Evolutionary conservation across 1,140 invertebrate species (phyloP).

Genomic region (Metaphire vulgaris): DNA sequence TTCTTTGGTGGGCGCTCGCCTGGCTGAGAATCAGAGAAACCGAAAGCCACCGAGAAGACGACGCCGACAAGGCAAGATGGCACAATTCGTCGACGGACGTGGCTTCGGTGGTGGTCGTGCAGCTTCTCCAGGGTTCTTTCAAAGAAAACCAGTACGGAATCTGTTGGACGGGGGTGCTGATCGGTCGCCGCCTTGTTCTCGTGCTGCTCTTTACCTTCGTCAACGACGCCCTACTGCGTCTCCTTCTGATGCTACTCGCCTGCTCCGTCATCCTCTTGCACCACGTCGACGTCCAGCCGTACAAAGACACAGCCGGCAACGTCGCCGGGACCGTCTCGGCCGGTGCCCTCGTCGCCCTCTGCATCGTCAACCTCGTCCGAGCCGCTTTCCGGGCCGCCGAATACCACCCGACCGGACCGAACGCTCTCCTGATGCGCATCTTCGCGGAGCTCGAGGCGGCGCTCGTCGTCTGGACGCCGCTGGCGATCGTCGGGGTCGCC

Average conservation of each 20-base stretch:
- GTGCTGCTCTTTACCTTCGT: slow-evolving; percentile 26
- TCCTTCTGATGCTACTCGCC: slow-evolving; percentile 22
- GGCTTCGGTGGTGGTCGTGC: slow-evolving; percentile 4
- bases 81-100: slow-evolving; percentile 5
- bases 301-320: slow-evolving; percentile 9
- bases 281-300: too few relatives aligned
- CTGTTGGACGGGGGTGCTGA: slow-evolving; percentile 25
- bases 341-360: slow-evolving; percentile 16
- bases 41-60: too few relatives aligned
- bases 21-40: too few relatives aligned
- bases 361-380: too few relatives aligned
- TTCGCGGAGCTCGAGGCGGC: slow-evolving; percentile 25
- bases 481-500: too few relatives aligned
- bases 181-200: slow-evolving; percentile 25
- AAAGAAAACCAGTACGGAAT: slow-evolving; percentile 12
- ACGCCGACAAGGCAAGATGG: slow-evolving; percentile 5
- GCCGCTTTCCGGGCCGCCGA: too few relatives aligned
- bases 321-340: slow-evolving; percentile 18
- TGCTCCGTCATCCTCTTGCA: too few relatives aligned
- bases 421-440: slow-evolving; percentile 17
- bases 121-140: slow-evolving; percentile 25
- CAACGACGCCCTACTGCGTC: slow-evolving; percentile 21
- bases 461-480: slow-evolving; percentile 20
- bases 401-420: slow-evolving; percentile 20
- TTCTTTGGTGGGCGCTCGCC: slow-evolving; percentile 13